These are phyloP conservation scores for Cossypha dichroa DNA, from an alignment of 2,797 vertebrate genomes.

Conservation along the genomic window DNA sequence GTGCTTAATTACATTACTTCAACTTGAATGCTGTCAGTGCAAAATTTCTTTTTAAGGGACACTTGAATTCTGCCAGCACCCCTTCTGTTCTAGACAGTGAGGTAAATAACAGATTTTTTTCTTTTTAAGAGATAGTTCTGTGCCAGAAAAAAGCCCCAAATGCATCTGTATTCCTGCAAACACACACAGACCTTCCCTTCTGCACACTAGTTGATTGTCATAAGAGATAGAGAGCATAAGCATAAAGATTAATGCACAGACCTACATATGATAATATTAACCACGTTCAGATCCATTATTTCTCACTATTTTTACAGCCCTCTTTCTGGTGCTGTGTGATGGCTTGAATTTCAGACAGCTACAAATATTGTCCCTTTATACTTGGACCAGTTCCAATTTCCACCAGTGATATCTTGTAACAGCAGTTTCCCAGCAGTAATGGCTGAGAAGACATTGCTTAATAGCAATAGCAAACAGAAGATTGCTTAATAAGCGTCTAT, in stretches of 20 bases:
- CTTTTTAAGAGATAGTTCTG: not conserved
- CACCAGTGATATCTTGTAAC: not conserved
- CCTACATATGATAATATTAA: not conserved
- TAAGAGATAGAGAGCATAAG: not conserved
- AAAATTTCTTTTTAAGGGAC: not conserved
- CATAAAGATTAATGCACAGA: not conserved
- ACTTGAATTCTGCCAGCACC: not conserved
- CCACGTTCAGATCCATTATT: not conserved
- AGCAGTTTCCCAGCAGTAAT: not conserved
- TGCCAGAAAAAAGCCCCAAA: not conserved
- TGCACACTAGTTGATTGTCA: not conserved
- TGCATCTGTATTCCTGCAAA: not conserved
- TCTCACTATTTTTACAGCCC: not conserved
- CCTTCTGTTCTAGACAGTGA: not conserved
- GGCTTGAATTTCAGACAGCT: not conserved
- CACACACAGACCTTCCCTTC: not conserved
- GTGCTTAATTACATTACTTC: not conserved
- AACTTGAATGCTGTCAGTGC: not conserved
- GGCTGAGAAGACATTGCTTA: not conserved
- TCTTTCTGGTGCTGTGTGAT: not conserved
- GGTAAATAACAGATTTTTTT: not conserved
- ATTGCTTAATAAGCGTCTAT: not conserved
- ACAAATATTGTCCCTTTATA: not conserved
- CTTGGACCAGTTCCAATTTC: not conserved
- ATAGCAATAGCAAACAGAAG: not conserved